Conservation (phyloP, 2,113 vertebrate species). For the Corvus hawaiiensis region DNA sequence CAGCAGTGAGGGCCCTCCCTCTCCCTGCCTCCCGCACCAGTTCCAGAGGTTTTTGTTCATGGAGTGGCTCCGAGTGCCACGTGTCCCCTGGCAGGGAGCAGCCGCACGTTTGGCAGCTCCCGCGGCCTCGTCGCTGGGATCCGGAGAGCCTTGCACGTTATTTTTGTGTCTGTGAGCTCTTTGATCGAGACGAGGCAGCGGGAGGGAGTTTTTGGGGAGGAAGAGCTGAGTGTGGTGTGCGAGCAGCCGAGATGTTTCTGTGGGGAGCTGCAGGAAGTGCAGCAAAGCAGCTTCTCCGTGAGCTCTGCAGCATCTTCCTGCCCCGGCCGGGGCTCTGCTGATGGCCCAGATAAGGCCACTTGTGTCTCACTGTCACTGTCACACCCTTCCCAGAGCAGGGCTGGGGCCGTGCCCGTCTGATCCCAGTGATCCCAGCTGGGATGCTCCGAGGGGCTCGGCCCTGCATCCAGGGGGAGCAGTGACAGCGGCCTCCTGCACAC, state of each 20-base stretch:
- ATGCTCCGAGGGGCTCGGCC: fast-evolving
- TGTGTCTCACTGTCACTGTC: background rate
- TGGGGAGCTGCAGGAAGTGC: background rate
- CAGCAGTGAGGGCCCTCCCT: background rate
- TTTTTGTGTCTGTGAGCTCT: background rate
- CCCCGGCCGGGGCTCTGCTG: background rate
- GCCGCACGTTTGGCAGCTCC: background rate
- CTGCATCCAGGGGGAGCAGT: fast-evolving
- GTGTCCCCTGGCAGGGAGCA: background rate
- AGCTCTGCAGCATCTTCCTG: background rate
- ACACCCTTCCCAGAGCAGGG: background rate
- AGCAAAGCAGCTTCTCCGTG: background rate
- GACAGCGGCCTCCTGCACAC: fast-evolving
- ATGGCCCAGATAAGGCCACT: background rate
- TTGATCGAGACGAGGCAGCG: fast-evolving
- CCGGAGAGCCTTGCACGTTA: fast-evolving
- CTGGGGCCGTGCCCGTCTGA: background rate
- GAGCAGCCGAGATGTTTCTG: background rate
- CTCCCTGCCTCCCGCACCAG: fast-evolving
- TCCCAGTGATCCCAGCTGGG: fast-evolving
- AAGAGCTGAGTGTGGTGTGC: fast-evolving
- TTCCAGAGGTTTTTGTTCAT: fast-evolving
- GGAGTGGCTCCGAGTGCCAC: background rate
- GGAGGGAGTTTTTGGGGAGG: background rate
- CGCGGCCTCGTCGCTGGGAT: background rate